phyloP scores from a whole-genome alignment of 2,888 invertebrate species.

The Sarcophaga subvicina region DNA sequence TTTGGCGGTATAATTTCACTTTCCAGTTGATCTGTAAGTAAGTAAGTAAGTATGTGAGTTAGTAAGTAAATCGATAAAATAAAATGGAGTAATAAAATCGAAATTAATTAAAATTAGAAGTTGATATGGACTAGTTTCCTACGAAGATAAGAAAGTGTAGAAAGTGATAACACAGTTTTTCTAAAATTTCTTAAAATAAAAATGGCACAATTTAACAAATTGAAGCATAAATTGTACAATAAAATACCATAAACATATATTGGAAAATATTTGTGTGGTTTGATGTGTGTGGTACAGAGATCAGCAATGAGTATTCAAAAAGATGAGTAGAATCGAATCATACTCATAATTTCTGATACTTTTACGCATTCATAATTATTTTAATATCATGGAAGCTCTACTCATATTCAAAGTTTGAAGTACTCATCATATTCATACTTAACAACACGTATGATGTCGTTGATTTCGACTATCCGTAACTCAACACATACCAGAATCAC shows the following conservation, averaged over 20 bases:
- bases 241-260: neutral
- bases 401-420: no score
- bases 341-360: no score
- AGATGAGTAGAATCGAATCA: no score
- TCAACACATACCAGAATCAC: no score
- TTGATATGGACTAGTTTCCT: constrained; percentile 22
- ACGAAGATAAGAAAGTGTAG: neutral
- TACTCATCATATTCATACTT: no score
- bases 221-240: no score
- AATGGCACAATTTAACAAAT: neutral
- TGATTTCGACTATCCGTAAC: no score
- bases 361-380: no score
- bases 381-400: no score
- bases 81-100: constrained; percentile 29
- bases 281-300: no score
- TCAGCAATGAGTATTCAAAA: no score
- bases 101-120: constrained; percentile 33
- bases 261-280: neutral
- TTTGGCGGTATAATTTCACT: constrained; percentile 83
- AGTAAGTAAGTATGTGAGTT: constrained; percentile 64
- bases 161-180: neutral
- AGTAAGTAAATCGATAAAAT: constrained; percentile 69
- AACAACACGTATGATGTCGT: no score
- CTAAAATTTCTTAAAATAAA: neutral
- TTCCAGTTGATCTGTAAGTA: constrained; percentile 75